These are phyloP conservation scores for Anomalospiza imberbis DNA, from an alignment of 2,797 vertebrate species.

Conservation along the genomic window DNA sequence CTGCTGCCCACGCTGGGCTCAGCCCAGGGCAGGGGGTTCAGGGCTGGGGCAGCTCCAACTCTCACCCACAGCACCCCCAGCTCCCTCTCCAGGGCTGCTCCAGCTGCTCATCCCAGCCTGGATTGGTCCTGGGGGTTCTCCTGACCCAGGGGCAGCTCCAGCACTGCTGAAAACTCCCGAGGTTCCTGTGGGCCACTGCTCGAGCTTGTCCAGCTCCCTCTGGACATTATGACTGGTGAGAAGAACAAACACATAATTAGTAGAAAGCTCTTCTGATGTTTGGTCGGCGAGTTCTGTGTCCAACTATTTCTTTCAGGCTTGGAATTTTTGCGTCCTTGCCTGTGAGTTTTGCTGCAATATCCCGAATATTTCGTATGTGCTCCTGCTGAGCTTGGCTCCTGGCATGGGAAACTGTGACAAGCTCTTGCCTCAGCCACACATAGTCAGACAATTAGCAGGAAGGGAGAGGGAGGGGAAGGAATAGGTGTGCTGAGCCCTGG, in stretches of 20 bases:
- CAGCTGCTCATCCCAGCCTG: neutral
- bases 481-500: conserved; percentile 29
- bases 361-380: neutral
- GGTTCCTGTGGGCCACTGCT: fast-evolving
- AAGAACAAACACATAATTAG: neutral
- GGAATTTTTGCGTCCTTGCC: neutral
- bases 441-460: conserved; percentile 36
- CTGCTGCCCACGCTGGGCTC: neutral
- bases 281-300: fast-evolving
- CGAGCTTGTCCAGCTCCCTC: neutral
- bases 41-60: neutral
- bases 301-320: neutral
- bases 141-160: neutral
- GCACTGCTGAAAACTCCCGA: neutral
- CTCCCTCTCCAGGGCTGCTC: neutral
- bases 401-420: conserved; percentile 2
- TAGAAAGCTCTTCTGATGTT: neutral
- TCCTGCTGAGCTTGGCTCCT: conserved; percentile 1
- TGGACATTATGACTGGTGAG: neutral
- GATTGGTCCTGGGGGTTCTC: neutral
- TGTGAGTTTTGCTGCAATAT: neutral
- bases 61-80: neutral
- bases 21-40: neutral
- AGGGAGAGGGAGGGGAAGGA: neutral
- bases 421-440: neutral